Evolutionary conservation across 2,113 vertebrate species (phyloP), one percentile per base, ranked within the genome.

Genomic region (Lutjanus erythropterus): DNA sequence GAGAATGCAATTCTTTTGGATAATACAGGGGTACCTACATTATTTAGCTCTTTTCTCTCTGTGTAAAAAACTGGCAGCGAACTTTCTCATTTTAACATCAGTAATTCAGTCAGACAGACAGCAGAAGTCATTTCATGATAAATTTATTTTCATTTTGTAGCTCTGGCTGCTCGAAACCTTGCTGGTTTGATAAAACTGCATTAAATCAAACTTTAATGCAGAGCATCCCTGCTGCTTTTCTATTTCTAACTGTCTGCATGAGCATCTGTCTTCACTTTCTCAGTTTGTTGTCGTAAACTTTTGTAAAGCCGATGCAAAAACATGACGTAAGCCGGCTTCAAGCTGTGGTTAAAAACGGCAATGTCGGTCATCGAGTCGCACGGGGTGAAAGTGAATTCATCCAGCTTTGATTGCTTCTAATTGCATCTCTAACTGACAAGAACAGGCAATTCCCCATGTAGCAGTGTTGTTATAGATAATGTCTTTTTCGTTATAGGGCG

Each of bases 171-270:
- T 58, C 78, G 77, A 92, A 85, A 53, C 21, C n/a, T 49, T 9
- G 55, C 73, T 74, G 83, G 33, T 78, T 86, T 88, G 74, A 85
- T 83, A 55, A 79, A 89, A 89, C 44, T 46, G 83, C 92, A 92
- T 92, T 90, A 87, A 89, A 82, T 84, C n/a, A 23, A 80, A 86
- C 80, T 67, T 86, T 65, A 88, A 81, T 80, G 66, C 33, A 10
- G n/a, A 9, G 35, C 79, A 18, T 64, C 64, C 65, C 78, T 86
- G 75, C 62, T 87, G 64, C 71, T 79, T 91, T 80, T 46, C 67
- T 27, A 5, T 65, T 75, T 62, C 58, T 78, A 39, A n/a, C 62
- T 67, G 16, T 80, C 33, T 74, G 80, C 71, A 25, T 18, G 2
- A 79, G 33, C 56, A 50, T 84, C 74, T 74, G 68, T 72, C 77